Evolutionary conservation across 2,113 vertebrate genomes (phyloP).

Genomic region (Albula goreensis): DNA sequence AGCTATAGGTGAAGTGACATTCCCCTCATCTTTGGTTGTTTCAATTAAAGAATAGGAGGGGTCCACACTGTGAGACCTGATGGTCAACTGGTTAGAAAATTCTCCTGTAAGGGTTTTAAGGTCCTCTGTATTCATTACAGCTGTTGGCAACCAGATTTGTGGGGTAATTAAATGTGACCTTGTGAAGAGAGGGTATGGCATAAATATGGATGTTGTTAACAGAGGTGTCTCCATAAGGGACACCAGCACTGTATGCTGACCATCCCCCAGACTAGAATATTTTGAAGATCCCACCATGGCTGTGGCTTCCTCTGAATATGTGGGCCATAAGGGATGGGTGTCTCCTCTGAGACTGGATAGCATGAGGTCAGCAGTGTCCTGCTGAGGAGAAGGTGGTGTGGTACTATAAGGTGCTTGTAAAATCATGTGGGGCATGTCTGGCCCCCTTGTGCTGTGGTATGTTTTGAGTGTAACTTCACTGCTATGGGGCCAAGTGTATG

Average conservation of each 20-base stretch:
- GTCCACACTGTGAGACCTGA: neutral
- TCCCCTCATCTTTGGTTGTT: neutral
- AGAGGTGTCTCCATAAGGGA: neutral
- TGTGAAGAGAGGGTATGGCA: neutral
- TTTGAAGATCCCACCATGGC: neutral
- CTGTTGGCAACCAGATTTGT: neutral
- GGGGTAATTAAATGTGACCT: neutral
- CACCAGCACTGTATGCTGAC: neutral
- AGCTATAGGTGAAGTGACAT: neutral
- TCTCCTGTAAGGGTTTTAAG: constrained; percentile 30
- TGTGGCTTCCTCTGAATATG: neutral
- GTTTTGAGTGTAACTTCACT: neutral
- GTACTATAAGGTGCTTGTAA: too few relatives aligned
- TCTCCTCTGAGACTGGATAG: neutral
- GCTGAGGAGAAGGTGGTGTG: too few relatives aligned
- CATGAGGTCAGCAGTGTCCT: neutral
- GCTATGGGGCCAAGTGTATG: neutral
- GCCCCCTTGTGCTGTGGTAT: neutral
- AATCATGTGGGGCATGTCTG: too few relatives aligned
- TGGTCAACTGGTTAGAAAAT: neutral
- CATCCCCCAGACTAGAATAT: too few relatives aligned
- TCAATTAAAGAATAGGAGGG: constrained; percentile 17
- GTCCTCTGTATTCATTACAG: neutral
- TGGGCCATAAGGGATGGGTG: neutral
- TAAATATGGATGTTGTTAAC: neutral